phyloP scores from a whole-genome alignment of 2,113 vertebrate species.

The Halichoeres trimaculatus region DNA sequence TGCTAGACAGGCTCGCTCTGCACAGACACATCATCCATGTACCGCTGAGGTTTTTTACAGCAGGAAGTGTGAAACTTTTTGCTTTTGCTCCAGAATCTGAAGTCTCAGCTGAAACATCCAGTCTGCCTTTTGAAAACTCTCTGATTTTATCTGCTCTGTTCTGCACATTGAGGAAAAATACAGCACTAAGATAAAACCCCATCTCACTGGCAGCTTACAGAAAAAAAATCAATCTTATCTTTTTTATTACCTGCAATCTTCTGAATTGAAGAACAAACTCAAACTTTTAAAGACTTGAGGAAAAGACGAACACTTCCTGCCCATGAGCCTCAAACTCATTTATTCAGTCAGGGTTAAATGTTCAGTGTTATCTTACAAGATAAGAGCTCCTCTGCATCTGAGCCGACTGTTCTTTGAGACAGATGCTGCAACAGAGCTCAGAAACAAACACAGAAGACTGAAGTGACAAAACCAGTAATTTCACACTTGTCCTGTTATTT shows the following conservation, averaged over 20 bases:
- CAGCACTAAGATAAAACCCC: not conserved
- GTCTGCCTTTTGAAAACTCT: not conserved
- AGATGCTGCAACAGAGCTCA: not conserved
- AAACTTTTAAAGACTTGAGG: not conserved
- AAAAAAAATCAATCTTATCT: not conserved
- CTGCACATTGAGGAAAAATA: not conserved
- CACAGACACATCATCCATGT: not conserved
- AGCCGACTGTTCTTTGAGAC: not conserved
- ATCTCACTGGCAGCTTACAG: not conserved
- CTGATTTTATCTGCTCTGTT: not conserved
- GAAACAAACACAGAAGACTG: not conserved
- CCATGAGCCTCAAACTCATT: constrained; percentile 1
- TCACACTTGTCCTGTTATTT: too few species aligned
- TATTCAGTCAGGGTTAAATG: constrained; percentile 23
- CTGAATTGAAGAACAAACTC: not conserved
- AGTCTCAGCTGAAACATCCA: not conserved
- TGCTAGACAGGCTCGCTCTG: constrained; percentile 1
- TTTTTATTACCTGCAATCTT: not conserved
- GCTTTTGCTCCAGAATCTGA: not conserved
- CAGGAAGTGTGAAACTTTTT: too few species aligned
- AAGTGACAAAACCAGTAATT: not conserved
- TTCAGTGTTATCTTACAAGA: constrained; percentile 13
- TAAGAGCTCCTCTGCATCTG: constrained; percentile 12
- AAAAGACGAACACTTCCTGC: not conserved
- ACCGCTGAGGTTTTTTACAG: too few species aligned